Percentiles rank a stretch among this genome's conserved stretches.
Conservation (phyloP, 2,113 vertebrate species). For the Toxotes chatareus region DNA sequence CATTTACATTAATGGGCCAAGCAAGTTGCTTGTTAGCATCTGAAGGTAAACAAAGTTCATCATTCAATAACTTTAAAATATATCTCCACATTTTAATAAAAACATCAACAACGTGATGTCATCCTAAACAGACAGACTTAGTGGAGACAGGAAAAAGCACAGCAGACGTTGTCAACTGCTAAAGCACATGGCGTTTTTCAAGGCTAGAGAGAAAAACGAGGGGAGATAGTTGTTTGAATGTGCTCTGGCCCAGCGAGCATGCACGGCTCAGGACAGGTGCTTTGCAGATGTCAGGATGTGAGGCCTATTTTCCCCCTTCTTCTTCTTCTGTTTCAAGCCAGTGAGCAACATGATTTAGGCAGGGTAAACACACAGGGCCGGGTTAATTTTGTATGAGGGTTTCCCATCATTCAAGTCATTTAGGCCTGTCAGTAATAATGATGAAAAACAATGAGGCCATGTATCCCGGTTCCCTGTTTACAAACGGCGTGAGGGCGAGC, state of each 20-base stretch:
- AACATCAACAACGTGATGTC: not conserved
- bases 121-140: not conserved
- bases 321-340: slow-evolving; percentile 68
- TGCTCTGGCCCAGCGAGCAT: slow-evolving; percentile 46
- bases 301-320: slow-evolving; percentile 24
- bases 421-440: slow-evolving; percentile 77
- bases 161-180: slow-evolving; percentile 22
- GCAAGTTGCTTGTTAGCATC: too few species aligned
- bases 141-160: slow-evolving; percentile 25
- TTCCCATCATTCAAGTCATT: slow-evolving; percentile 78
- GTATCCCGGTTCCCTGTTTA: slow-evolving; percentile 66
- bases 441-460: slow-evolving; percentile 76
- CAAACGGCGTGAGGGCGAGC: slow-evolving; percentile 45
- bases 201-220: slow-evolving; percentile 22
- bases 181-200: slow-evolving; percentile 36
- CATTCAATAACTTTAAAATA: not conserved
- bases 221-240: slow-evolving; percentile 43
- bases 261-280: slow-evolving; percentile 73
- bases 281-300: slow-evolving; percentile 80
- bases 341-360: slow-evolving; percentile 72
- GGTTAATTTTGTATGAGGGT: slow-evolving; percentile 70
- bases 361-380: slow-evolving; percentile 73
- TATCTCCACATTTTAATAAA: not conserved
- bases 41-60: too few species aligned
- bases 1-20: not conserved